phyloP scores from a whole-genome alignment of 2,797 vertebrate species.

The Staurois parvus region DNA sequence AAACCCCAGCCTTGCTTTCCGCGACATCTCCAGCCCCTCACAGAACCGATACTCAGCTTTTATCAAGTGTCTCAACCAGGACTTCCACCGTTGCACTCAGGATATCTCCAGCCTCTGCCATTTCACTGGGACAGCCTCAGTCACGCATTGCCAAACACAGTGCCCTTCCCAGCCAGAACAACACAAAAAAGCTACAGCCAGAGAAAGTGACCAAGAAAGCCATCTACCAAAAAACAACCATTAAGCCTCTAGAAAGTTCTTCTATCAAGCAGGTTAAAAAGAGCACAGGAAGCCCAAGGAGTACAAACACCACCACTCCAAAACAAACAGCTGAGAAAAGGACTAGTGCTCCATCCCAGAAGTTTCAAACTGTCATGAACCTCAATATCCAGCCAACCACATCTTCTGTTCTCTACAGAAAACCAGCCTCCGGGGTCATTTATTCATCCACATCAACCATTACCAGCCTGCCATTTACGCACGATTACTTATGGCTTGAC shows the following conservation, averaged over 20 bases:
- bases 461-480: conserved; percentile 77
- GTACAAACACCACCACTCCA: conserved; percentile 55
- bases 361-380: conserved; percentile 67
- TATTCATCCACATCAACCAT: conserved; percentile 65
- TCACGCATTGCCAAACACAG: conserved; percentile 22
- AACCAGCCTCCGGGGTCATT: conserved; percentile 64
- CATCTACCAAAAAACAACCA: conserved; percentile 61
- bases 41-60: conserved; percentile 21
- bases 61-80: background rate
- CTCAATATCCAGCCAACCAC: conserved; percentile 70
- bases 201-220: conserved; percentile 69
- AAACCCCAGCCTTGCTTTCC: conserved; percentile 53
- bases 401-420: conserved; percentile 68
- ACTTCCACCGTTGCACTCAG: background rate
- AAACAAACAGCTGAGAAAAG: conserved; percentile 41
- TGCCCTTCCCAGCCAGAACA: conserved; percentile 43
- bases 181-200: conserved; percentile 38
- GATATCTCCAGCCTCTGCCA: conserved; percentile 50
- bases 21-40: background rate
- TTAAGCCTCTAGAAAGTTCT: conserved; percentile 1
- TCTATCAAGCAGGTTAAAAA: conserved; percentile 56
- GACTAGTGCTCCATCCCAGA: conserved; percentile 38
- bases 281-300: conserved; percentile 63
- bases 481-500: conserved; percentile 82
- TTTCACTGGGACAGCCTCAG: accelerated